Evolutionary conservation across 2,113 vertebrate genomes (phyloP), one percentile per base, ranked within the genome.

Genomic region (Ellobius talpinus): DNA sequence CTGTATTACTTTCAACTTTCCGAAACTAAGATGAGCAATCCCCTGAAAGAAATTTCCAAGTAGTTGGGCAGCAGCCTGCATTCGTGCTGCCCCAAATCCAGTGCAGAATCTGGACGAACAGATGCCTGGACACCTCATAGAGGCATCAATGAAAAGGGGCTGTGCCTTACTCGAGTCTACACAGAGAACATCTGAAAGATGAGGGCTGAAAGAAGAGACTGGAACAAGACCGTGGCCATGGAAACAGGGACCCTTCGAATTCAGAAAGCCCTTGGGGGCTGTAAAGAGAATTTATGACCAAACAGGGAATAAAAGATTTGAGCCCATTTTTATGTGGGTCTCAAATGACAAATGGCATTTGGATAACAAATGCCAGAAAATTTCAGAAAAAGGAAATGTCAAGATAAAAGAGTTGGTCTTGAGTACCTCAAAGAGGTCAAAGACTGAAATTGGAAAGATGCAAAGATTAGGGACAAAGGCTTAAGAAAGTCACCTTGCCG

Each of bases 311-410:
- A 78, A 84, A 33, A 70, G 19, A 76, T 52, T 11, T 21, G 70
- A 93, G 39, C 26, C 47, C 68, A 29, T 73, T 95, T 95, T 93
- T 77, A 55, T 61, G 29, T 58, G 73, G 17, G n/a, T 81, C 89
- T 91, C 85, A 86, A 81, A 77, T 94, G 77, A 93, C 77, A 81
- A 91, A 77, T 92, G 39, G 36, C 58, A 74, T 87, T 96, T 91
- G 58, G 33, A 33, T 87, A 91, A 76, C 47, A 95, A 87, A 96
- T 72, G 33, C 29, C 68, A 26, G 13, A 23, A 77, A 90, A 93
- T 4, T 94, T 70, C 89, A 70, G 63, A 39, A 89, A 86, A 78
- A 3, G 42, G 45, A 33, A 82, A 73, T 7, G 74, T 33, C 74
- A 70, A 68, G 14, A 31, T 14, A 39, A 52, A 92, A 95, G 55